Evolutionary conservation across 2,888 invertebrate species (phyloP), one percentile per base, ranked within the genome.

Genomic region (Chalcosyrphus nemorum): DNA sequence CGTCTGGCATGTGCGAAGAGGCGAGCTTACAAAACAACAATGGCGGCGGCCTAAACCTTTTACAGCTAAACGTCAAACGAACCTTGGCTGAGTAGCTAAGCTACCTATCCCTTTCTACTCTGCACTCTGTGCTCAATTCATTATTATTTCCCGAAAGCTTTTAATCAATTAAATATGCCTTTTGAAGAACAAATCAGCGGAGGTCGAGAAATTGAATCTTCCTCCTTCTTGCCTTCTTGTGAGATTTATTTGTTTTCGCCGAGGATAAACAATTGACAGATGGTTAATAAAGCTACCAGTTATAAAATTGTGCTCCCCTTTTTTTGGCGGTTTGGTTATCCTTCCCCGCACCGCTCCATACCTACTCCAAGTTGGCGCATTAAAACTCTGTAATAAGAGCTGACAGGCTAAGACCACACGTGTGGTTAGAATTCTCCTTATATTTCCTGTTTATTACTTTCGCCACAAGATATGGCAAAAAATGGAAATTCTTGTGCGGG

Each of bases 111-210:
- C 29, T 47, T 59, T 70, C 45, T 21, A 9, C 35, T 21, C 11
- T 29, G 13, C 72, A 41, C 35, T 19, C 52, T 38, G 27, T 38
- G 27, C 27, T 65, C 57, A 63, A 61, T 66, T 72, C 54, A 57
- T 45, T 43, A 43, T 68, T 63, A 65, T 70, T 3, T 29, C 74
- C 32, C 29, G 65, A 84, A 84, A 84, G 80, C 84, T 84, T 84
- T 84, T 80, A 84, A 80, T 80, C 84, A 80, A 84, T 84, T 84
- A 78, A 77, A 74, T 77, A 74, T 78, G 47, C 70, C 57, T 63
- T 71, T 66, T 63, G 66, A 65, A 65, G 63, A 71, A 15, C 3
- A 74, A 56, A 65, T 57, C 70, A n/a, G n/a, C n/a, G 43, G 43
- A 52, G 71, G 50, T 27, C 59, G 27, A 41, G 32, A 57, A 70